phyloP scores from a whole-genome alignment of 2,888 invertebrate genomes.

The Tipula confusa region DNA sequence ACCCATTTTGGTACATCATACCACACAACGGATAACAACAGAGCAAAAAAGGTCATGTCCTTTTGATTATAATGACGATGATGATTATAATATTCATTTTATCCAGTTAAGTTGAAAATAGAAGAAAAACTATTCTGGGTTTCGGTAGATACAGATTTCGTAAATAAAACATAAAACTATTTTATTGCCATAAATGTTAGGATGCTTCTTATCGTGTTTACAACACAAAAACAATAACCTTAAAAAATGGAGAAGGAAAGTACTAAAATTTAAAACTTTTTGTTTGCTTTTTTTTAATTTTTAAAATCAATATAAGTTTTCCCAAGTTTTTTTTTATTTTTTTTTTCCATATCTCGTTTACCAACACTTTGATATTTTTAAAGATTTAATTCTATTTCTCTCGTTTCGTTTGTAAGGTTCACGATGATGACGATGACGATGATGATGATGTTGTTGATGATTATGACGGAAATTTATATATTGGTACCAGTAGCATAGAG shows the following conservation, averaged over 20 bases:
- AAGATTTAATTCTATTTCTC: neutral
- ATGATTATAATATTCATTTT: neutral
- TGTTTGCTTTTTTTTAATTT: neutral
- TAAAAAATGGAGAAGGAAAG: neutral
- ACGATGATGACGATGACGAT: neutral
- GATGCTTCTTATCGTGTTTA: neutral
- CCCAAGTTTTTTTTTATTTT: neutral
- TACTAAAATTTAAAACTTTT: neutral
- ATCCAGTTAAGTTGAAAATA: slow-evolving; percentile 7
- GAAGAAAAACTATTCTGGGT: neutral
- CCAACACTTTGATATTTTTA: neutral
- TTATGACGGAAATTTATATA: neutral
- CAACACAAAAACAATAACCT: neutral
- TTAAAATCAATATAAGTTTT: neutral
- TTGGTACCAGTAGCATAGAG: neutral
- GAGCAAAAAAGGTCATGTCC: neutral
- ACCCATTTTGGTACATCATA: neutral
- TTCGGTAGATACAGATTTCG: neutral
- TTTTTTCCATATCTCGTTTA: neutral
- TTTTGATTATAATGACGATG: slow-evolving; percentile 8
- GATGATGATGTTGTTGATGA: too few species aligned
- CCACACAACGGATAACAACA: neutral
- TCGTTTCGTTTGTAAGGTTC: neutral
- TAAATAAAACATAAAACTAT: neutral
- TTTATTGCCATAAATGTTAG: neutral